These are phyloP conservation scores for Piscicola geometra DNA, from an alignment of 2,888 invertebrate genomes.

Conservation along the genomic window DNA sequence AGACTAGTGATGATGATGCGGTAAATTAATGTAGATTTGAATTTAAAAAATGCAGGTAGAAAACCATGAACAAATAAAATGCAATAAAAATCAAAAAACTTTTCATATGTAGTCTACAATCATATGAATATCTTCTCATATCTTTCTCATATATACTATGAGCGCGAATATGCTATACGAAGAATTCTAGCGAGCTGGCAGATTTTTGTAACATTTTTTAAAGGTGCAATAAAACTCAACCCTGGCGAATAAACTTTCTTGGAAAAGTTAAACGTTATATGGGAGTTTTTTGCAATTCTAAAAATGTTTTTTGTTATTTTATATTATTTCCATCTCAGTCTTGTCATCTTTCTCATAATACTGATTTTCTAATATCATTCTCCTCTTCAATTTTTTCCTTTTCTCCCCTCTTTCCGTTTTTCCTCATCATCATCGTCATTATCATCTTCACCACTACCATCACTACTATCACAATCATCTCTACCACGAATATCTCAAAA, in stretches of 20 bases:
- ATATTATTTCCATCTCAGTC: neutral
- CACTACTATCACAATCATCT: neutral
- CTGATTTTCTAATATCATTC: neutral
- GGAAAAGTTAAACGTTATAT: neutral
- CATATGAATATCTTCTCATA: too few species aligned
- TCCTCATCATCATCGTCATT: constrained; percentile 7
- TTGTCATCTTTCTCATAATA: neutral
- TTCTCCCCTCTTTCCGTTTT: too few species aligned
- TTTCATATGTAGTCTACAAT: too few species aligned
- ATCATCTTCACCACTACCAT: constrained; percentile 17
- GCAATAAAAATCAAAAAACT: too few species aligned
- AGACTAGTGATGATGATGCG: too few species aligned
- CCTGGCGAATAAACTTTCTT: neutral
- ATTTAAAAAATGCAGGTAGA: too few species aligned
- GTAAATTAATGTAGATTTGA: too few species aligned
- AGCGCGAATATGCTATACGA: neutral
- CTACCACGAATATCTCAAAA: neutral
- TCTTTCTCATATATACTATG: too few species aligned
- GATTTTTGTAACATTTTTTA: neutral
- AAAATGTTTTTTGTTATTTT: neutral
- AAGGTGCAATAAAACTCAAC: neutral
- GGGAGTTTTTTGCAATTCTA: too few species aligned
- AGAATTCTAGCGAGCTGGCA: neutral
- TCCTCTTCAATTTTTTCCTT: too few species aligned
- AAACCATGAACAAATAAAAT: too few species aligned